Base-by-base conservation (phyloP, 2,113 vertebrate species). In the Mustela nigripes region DNA sequence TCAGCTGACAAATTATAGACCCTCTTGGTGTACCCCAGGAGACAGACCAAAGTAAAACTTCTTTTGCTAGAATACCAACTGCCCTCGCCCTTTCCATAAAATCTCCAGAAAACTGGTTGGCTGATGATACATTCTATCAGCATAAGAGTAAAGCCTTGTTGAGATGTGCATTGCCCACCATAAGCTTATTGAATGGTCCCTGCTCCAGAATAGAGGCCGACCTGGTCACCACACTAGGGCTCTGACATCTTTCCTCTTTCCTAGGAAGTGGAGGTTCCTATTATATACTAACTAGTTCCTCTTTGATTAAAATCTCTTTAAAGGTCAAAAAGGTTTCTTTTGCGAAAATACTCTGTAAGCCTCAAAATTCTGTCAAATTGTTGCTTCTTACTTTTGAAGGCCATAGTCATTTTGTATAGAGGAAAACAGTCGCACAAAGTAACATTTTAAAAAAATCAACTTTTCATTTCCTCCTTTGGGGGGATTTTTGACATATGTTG, bases 401-500 rank as follows among this genome's bases (percentile, higher is more conserved):
- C 10, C 14, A 24, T 58, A 15, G 48, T 63, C 11, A 58, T 71
- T 92, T 80, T 81, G 4, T 71, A 21, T 73, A 92, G 53, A 95
- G 71, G 92, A 83, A 60, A 94, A 11, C 3, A 78, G 65, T 7
- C 3, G 60, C 56, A 71, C 4, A 90, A 90, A 94, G 26, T 26
- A 36, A 93, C 33, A 71, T 83, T 92, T 28, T 1, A 53, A 67
- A 91, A 14, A 45, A 71, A 18, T 6, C 19, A 74, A 33, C 7
- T 58, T 60, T 7, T 62, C 18, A 31, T 63, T 84, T 90, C 42
- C 28, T 91, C 45, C 31, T 48, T 80, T 83, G 24, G 56, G 42
- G 84, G 36, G 65, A 89, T 56, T 95, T 95, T 58, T 95, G n/a
- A 76, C 9, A 2, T 86, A 63, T 84, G 69, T 89, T 93, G 28